Conservation (phyloP, 2,797 vertebrate genomes). For the Zalophus californianus region DNA sequence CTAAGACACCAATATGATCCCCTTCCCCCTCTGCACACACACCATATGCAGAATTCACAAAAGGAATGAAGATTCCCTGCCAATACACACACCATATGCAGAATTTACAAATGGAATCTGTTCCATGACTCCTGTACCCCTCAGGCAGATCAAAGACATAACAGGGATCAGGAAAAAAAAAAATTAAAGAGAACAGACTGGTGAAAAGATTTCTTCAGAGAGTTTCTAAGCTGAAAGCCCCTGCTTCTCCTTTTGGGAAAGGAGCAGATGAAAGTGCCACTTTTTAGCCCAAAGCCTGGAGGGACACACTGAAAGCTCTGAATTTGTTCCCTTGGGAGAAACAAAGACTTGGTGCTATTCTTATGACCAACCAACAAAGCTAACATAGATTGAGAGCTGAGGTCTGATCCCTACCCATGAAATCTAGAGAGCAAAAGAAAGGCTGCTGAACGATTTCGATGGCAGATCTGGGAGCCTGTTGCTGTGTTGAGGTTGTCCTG, state of each 20-base stretch:
- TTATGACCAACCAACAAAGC: not conserved
- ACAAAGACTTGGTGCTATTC: not conserved
- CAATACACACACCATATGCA: conserved; percentile 70
- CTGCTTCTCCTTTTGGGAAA: not conserved
- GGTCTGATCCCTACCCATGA: not conserved
- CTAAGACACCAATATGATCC: conserved; percentile 34
- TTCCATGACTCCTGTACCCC: conserved; percentile 67
- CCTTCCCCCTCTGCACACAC: not conserved
- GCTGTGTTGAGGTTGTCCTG: not conserved
- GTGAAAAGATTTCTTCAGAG: conserved; percentile 18
- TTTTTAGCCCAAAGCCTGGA: conserved; percentile 5
- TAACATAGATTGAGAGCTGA: not conserved
- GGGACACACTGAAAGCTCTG: not conserved
- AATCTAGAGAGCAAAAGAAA: not conserved
- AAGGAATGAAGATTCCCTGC: conserved; percentile 50
- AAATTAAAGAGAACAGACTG: conserved; percentile 54
- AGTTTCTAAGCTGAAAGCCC: not conserved
- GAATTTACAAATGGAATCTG: conserved; percentile 72
- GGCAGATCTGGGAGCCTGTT: not conserved
- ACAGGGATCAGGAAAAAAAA: conserved; percentile 35
- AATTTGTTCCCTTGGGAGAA: not conserved
- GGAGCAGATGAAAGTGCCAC: not conserved
- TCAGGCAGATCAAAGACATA: conserved; percentile 66
- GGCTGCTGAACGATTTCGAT: not conserved
- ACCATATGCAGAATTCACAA: conserved; percentile 66